Evolutionary conservation across 2,797 vertebrate genomes (phyloP).

Genomic region (Loris lydekkerianus): DNA sequence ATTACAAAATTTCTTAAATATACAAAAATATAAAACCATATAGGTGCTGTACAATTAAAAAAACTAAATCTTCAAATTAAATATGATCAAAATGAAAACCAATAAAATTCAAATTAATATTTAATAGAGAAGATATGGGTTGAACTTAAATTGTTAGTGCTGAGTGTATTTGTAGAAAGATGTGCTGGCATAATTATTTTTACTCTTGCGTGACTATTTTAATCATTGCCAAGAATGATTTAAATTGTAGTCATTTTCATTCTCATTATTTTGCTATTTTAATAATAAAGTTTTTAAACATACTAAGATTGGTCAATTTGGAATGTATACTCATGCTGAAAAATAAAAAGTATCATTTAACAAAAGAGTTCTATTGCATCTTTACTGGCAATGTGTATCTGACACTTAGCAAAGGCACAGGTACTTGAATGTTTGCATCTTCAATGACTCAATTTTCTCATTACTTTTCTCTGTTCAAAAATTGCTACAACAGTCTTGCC

Average conservation of each 20-base stretch:
- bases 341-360: conserved; percentile 8
- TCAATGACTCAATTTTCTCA: not conserved
- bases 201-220: conserved; percentile 4
- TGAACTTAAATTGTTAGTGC: conserved; percentile 20
- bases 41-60: not conserved
- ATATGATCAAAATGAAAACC: not conserved
- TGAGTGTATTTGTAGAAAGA: not conserved
- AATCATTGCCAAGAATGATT: conserved; percentile 19
- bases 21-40: not conserved
- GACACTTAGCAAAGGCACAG: not conserved
- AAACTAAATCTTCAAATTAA: not conserved
- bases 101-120: not conserved
- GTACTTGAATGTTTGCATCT: not conserved
- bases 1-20: conserved; percentile 34
- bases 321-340: not conserved
- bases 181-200: not conserved
- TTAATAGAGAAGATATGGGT: conserved; percentile 10
- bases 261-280: not conserved
- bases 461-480: not conserved
- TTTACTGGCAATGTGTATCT: not conserved
- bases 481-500: not conserved
- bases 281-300: not conserved
- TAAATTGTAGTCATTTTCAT: conserved; percentile 22
- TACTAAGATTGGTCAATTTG: not conserved
- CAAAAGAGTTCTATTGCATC: not conserved